Evolutionary conservation across 2,888 invertebrate species (phyloP).

Genomic region (Drosophila neotestacea): DNA sequence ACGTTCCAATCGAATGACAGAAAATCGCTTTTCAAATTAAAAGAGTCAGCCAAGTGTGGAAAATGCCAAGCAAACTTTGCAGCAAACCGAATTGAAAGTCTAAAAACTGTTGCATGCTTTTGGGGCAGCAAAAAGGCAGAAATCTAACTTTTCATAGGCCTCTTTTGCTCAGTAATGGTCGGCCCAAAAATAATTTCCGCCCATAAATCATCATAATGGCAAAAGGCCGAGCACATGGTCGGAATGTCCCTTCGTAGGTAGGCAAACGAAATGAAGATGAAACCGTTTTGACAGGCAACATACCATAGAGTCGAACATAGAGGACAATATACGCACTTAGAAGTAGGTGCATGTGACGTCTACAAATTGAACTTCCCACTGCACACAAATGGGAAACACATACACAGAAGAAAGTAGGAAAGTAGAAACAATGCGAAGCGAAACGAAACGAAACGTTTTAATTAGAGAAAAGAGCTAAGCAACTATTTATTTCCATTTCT

Average conservation of each 20-base stretch:
- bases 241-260: constrained; percentile 11
- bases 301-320: constrained; percentile 14
- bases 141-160: constrained; percentile 13
- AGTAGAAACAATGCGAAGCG: neutral
- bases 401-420: neutral
- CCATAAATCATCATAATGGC: constrained; percentile 78
- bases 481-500: constrained; percentile 78
- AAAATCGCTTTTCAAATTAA: constrained; percentile 72
- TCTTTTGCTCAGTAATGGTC: constrained; percentile 9
- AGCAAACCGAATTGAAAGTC: constrained; percentile 55
- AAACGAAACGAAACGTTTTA: constrained; percentile 69
- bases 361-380: constrained; percentile 62
- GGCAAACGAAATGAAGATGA: constrained; percentile 70
- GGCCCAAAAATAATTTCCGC: constrained; percentile 74
- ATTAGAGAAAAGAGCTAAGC: constrained; percentile 75
- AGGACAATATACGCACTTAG: constrained; percentile 19
- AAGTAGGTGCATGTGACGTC: constrained; percentile 50
- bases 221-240: constrained; percentile 44
- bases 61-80: constrained; percentile 54
- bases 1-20: constrained; percentile 36
- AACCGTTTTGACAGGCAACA: constrained; percentile 67
- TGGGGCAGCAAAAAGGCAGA: constrained; percentile 35
- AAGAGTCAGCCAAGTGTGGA: constrained; percentile 63
- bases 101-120: constrained; percentile 73
- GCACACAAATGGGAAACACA: neutral